These are phyloP conservation scores for Esox masquinongy DNA, from an alignment of 2,797 vertebrate genomes.

Conservation along the genomic window DNA sequence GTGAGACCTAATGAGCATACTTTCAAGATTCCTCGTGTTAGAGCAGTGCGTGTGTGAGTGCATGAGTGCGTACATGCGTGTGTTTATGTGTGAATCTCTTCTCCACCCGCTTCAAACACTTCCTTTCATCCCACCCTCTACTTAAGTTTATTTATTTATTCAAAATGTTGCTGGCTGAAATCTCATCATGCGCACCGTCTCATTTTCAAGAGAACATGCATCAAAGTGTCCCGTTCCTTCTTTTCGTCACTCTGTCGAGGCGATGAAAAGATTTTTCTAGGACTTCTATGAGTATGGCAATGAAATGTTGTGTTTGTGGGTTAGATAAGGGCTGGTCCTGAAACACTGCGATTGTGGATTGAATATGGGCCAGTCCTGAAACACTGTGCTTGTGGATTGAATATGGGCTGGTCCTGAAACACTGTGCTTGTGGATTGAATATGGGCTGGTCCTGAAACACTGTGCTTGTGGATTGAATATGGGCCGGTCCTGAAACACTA, in stretches of 20 bases:
- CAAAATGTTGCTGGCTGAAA: no score
- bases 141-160: no score
- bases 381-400: conserved; percentile 42
- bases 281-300: background rate
- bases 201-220: background rate
- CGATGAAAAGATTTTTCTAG: background rate
- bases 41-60: conserved; percentile 10
- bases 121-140: background rate
- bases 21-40: conserved; percentile 45
- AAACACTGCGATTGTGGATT: conserved; percentile 50
- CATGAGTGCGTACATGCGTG: conserved; percentile 12
- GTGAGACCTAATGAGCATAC: conserved; percentile 61
- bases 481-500: conserved; percentile 33
- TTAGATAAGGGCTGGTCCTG: conserved; percentile 20
- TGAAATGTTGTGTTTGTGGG: background rate
- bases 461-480: no score
- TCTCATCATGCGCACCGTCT: no score
- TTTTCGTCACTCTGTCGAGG: background rate
- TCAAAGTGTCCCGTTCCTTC: background rate
- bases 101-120: conserved; percentile 11
- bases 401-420: no score
- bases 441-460: no score
- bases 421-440: no score
- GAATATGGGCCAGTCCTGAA: conserved; percentile 58
- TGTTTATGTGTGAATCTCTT: conserved; percentile 7